A percentile compares a stretch with the other conserved stretches of the same genome.
Conservation (phyloP, 2,113 vertebrate species). For the Herpetotheres cachinnans region DNA sequence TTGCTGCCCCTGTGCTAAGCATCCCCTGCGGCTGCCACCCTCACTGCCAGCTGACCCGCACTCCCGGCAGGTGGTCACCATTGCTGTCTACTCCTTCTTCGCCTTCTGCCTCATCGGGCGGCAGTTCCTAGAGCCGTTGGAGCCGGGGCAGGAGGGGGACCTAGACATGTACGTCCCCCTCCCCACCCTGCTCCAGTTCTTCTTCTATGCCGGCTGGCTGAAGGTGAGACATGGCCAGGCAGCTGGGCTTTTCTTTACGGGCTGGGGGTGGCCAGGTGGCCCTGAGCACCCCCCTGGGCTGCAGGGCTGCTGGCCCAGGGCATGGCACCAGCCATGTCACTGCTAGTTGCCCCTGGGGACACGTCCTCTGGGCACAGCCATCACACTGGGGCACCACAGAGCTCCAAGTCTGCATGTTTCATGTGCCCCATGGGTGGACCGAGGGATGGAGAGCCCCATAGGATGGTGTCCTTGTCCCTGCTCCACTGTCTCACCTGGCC, state of each 20-base stretch:
- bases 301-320: background rate
- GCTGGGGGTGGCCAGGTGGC: background rate
- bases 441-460: background rate
- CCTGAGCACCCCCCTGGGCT: background rate
- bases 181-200: conserved; percentile 89
- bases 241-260: background rate
- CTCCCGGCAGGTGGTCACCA: conserved; percentile 81
- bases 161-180: conserved; percentile 85
- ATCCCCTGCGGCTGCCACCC: background rate
- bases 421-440: too few relatives aligned
- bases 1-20: background rate
- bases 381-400: fast-evolving
- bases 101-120: conserved; percentile 82
- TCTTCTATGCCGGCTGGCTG: conserved; percentile 90
- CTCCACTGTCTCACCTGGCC: too few relatives aligned
- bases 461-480: background rate
- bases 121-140: conserved; percentile 81
- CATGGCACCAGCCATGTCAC: background rate
- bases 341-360: background rate
- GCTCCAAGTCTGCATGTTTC: background rate
- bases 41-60: fast-evolving
- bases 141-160: conserved; percentile 44
- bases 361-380: background rate
- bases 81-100: conserved; percentile 88
- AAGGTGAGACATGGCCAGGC: conserved; percentile 68